Base-by-base conservation (phyloP, 2,888 invertebrate genomes). In the Eupithecia abbreviata region DNA sequence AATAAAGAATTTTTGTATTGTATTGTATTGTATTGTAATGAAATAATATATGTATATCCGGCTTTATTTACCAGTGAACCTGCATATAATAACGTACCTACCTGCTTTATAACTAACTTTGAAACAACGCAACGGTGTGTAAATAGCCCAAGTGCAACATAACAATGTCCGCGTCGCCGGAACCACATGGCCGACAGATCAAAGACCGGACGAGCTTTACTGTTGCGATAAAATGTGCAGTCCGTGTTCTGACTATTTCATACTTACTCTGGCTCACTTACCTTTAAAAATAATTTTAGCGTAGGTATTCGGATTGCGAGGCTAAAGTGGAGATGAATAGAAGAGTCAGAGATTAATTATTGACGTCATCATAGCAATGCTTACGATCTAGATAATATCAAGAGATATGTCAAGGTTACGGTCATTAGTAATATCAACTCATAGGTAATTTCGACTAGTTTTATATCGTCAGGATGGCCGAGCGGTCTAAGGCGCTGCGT, bases 401-500 rank as follows among this genome's bases (percentile, higher is more conserved):
- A 30, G 30, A 30, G n/a, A 55, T 5, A 18, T 10, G 18, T 58
- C n/a, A 58, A 58, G 55, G 58, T 3, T 9, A 18, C 58, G 30
- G 30, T 30, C 30, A 62, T 10, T 62, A n/a, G 30, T 30, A 62
- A 2, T 62, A 42, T 41, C 42, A 3, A 12, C 2, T 9, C 4
- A 74, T 51, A 55, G 2, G n/a, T 55, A 71, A 78, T 78, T 87
- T 85, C 82, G 1, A 12, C 0, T 0, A 0, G 0, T 0, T 0
- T 0, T 0, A 0, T 1, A 82, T 5, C 55, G 87, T 88, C 87
- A 88, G 87, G 88, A 88, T 88, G 88, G 87, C 87, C 88, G 88
- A 88, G 87, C 88, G 88, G 88, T 88, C 88, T 88, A 87, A 87
- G 87, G 87, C 87, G 87, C 88, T 88, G 87, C 88, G 88, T 87